A percentile compares a stretch with the other conserved stretches of the same genome.
phyloP scores from a whole-genome alignment of 1,140 invertebrate species.

The Cyphomyrmex costatus region DNA sequence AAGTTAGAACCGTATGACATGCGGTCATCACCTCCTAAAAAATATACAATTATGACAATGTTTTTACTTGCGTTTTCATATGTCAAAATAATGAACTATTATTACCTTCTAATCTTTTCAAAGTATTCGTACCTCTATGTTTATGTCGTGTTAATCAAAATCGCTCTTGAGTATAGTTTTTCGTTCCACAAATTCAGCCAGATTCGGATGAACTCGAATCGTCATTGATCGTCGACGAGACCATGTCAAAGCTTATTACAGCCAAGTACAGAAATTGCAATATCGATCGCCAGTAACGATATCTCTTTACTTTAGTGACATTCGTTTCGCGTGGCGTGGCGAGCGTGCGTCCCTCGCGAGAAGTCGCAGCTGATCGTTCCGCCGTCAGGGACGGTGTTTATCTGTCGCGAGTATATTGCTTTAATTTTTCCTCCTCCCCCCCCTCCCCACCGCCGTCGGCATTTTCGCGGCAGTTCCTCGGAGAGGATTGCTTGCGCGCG shows the following conservation, averaged over 20 bases:
- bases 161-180: neutral
- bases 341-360: neutral
- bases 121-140: neutral
- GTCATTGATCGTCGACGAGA: neutral
- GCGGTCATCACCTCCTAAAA: too few relatives aligned
- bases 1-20: too few relatives aligned
- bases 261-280: neutral
- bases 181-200: neutral
- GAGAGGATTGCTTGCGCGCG: conserved; percentile 36
- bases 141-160: neutral
- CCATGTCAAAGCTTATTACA: neutral
- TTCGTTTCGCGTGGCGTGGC: conserved; percentile 45
- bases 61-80: too few relatives aligned
- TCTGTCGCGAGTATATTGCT: conserved; percentile 49
- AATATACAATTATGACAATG: too few relatives aligned
- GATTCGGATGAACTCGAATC: neutral
- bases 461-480: neutral
- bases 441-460: neutral
- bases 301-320: conserved; percentile 43
- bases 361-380: conserved; percentile 10
- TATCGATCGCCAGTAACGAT: conserved; percentile 3
- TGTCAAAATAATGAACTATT: neutral
- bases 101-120: neutral
- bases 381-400: conserved; percentile 58
- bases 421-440: neutral